Evolutionary conservation across 2,888 invertebrate species (phyloP).

Genomic region (Orthonevra nobilis): DNA sequence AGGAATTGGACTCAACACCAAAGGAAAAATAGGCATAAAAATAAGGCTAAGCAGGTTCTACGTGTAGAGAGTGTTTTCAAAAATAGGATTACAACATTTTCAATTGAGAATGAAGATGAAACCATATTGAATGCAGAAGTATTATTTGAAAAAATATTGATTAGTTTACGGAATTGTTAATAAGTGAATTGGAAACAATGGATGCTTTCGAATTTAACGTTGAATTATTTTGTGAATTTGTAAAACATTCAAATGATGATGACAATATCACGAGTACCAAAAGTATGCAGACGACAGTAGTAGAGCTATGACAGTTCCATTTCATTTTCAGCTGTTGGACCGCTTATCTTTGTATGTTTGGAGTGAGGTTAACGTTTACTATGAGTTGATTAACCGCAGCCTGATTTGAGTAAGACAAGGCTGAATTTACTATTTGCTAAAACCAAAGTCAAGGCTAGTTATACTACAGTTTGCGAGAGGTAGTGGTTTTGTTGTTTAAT

Average conservation of each 20-base stretch:
- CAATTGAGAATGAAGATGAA: neutral
- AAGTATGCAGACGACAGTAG: neutral
- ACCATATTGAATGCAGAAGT: neutral
- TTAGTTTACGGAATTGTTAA: neutral
- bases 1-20: slow-evolving; percentile 3
- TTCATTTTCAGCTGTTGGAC: too few relatives aligned
- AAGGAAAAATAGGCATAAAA: slow-evolving; percentile 4
- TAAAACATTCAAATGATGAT: neutral
- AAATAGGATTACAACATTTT: neutral
- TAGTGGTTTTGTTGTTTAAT: too few relatives aligned
- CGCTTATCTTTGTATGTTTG: too few relatives aligned
- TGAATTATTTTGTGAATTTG: neutral
- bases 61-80: neutral
- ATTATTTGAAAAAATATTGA: neutral
- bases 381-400: too few relatives aligned
- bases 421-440: too few relatives aligned
- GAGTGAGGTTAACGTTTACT: too few relatives aligned
- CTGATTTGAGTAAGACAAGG: neutral
- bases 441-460: too few relatives aligned
- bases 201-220: neutral
- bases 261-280: neutral
- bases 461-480: too few relatives aligned
- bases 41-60: neutral
- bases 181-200: neutral
- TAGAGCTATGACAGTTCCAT: neutral